Evolutionary conservation across 2,888 invertebrate species (phyloP).

Genomic region (Macrosiphum euphorbiae): DNA sequence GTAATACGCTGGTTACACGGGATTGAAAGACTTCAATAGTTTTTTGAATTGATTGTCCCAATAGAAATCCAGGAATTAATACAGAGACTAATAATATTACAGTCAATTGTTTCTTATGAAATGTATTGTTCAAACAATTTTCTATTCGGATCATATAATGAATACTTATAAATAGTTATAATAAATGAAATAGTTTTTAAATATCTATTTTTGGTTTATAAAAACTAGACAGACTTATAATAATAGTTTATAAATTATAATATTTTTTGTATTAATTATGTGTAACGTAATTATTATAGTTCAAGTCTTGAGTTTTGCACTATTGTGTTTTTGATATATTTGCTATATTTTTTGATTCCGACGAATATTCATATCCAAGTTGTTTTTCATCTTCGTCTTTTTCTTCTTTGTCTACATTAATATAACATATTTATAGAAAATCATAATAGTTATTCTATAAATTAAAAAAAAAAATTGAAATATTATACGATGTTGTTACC

Average conservation of each 20-base stretch:
- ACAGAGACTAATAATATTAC: background rate
- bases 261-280: background rate
- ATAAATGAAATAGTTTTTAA: background rate
- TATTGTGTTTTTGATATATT: conserved; percentile 37
- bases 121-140: background rate
- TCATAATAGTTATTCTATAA: background rate
- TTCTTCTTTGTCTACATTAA: background rate
- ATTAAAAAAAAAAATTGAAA: background rate
- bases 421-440: background rate
- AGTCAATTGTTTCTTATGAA: background rate
- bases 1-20: background rate
- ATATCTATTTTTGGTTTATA: background rate
- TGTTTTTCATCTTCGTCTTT: background rate
- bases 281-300: background rate
- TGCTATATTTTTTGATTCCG: conserved; percentile 14
- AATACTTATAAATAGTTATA: background rate
- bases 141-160: background rate
- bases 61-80: background rate
- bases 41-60: background rate
- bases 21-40: background rate
- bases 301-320: background rate
- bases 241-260: background rate
- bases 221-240: background rate
- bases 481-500: background rate
- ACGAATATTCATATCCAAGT: background rate